A percentile compares a stretch with the other conserved stretches of the same genome.
Evolutionary conservation across 2,888 invertebrate species (phyloP).

Genomic region (Meteorus cinctellus): DNA sequence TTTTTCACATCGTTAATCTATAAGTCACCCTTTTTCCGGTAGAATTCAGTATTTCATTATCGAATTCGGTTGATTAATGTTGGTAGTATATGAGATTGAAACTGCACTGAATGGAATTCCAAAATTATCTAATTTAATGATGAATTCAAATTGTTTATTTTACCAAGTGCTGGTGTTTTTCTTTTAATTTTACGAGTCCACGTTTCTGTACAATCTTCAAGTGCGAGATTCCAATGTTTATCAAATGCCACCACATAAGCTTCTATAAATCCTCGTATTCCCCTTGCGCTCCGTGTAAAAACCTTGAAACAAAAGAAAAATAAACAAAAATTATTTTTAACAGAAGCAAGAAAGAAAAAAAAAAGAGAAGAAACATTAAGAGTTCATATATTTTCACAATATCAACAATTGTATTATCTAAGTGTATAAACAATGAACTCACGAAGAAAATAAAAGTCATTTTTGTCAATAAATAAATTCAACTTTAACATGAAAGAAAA

Average conservation of each 20-base stretch:
- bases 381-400: neutral
- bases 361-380: neutral
- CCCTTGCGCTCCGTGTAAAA: constrained; percentile 82
- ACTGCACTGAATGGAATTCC: neutral
- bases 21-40: too few species aligned
- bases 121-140: neutral
- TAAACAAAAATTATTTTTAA: constrained; percentile 3
- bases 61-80: too few species aligned
- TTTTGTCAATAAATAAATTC: too few species aligned
- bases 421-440: too few species aligned
- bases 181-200: constrained; percentile 81
- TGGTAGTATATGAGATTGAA: neutral
- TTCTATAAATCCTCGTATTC: constrained; percentile 84
- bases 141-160: constrained; percentile 52
- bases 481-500: too few species aligned
- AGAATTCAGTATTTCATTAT: too few species aligned
- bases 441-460: too few species aligned
- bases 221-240: constrained; percentile 93
- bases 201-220: constrained; percentile 87
- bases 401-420: too few species aligned
- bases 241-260: constrained; percentile 91
- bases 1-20: too few species aligned
- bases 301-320: constrained; percentile 75
- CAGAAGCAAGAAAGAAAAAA: neutral
- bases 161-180: constrained; percentile 80